Evolutionary conservation across 1,140 invertebrate species (phyloP).

Genomic region (Lordiphosa collinella): DNA sequence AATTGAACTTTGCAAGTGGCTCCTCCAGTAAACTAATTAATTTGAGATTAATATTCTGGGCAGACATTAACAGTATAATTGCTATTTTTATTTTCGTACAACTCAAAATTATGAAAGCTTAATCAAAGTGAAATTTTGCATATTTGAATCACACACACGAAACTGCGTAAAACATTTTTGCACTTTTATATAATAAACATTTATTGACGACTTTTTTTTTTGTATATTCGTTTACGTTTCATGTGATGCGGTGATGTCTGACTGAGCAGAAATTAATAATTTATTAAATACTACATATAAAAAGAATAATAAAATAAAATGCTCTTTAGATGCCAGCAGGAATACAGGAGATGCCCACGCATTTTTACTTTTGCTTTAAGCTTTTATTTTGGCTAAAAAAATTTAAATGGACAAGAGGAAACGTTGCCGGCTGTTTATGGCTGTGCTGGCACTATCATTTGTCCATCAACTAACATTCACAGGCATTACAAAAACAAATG

Average conservation of each 20-base stretch:
- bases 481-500: too few relatives aligned
- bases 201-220: conserved; percentile 14
- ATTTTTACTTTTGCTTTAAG: conserved; percentile 13
- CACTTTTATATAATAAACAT: conserved; percentile 46
- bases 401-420: too few relatives aligned
- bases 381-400: neutral
- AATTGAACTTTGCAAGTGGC: conserved; percentile 1
- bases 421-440: too few relatives aligned
- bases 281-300: conserved; percentile 64
- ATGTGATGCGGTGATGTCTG: conserved; percentile 66
- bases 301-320: conserved; percentile 16
- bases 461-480: too few relatives aligned
- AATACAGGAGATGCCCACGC: conserved; percentile 25
- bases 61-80: conserved; percentile 1
- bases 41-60: neutral
- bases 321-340: conserved; percentile 10
- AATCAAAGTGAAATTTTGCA: conserved; percentile 15
- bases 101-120: conserved; percentile 35
- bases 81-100: conserved; percentile 18
- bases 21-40: neutral
- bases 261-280: conserved; percentile 65
- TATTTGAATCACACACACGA: conserved; percentile 7
- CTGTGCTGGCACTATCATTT: too few relatives aligned
- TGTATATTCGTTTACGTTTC: conserved; percentile 47
- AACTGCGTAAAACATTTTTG: conserved; percentile 25